These are phyloP conservation scores for Rutpela maculata DNA, from an alignment of 2,888 invertebrate species.

Conservation along the genomic window DNA sequence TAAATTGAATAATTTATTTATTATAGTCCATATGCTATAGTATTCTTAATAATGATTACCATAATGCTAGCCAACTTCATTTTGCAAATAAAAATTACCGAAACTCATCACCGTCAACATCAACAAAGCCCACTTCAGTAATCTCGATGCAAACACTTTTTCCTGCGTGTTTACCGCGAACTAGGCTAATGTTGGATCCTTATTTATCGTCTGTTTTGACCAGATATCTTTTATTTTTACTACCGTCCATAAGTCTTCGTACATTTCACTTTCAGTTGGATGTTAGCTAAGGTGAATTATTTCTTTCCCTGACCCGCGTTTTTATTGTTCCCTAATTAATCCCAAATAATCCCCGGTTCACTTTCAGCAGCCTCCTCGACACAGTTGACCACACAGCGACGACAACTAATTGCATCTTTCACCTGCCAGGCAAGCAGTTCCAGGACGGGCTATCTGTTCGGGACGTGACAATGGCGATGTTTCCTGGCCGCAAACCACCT, in stretches of 20 bases:
- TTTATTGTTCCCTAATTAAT: constrained; percentile 2
- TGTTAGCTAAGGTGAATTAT: not conserved
- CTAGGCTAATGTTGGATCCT: not conserved
- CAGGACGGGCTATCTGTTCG: constrained; percentile 59
- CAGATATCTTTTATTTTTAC: constrained; percentile 2
- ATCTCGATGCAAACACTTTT: not conserved
- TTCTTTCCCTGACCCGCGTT: not conserved
- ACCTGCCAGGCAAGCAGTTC: constrained; percentile 50
- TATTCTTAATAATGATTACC: too few species aligned
- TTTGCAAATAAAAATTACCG: too few species aligned
- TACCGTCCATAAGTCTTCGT: not conserved
- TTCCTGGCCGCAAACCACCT: constrained; percentile 49
- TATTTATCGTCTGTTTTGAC: not conserved
- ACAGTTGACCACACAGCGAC: constrained; percentile 35
- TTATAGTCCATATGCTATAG: too few species aligned
- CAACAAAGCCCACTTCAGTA: not conserved
- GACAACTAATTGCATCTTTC: constrained; percentile 52
- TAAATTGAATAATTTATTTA: too few species aligned
- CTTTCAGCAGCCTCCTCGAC: not conserved
- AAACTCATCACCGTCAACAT: not conserved
- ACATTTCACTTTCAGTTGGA: not conserved
- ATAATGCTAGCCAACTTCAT: too few species aligned
- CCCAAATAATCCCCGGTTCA: constrained; percentile 13
- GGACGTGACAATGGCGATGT: constrained; percentile 65
- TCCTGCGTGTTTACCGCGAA: not conserved